Evolutionary conservation across 1,140 invertebrate genomes (phyloP).

Genomic region (Dolichoris vasculosae): DNA sequence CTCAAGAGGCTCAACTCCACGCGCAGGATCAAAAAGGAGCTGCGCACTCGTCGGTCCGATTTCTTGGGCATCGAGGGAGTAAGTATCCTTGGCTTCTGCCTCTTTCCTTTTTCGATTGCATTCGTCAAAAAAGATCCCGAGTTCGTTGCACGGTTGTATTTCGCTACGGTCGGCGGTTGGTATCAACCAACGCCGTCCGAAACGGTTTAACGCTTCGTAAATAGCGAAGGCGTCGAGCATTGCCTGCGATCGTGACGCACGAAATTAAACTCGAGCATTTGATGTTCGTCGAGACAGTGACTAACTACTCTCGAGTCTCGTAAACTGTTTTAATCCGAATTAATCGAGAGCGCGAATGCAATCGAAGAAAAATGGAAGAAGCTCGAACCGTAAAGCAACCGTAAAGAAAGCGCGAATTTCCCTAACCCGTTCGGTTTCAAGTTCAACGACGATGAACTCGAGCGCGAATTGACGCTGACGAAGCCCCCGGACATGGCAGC

Average conservation of each 20-base stretch:
- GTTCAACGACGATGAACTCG: conserved; percentile 80
- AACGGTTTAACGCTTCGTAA: too few relatives aligned
- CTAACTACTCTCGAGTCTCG: too few relatives aligned
- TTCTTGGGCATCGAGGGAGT: conserved; percentile 88
- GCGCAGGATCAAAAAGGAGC: conserved; percentile 89
- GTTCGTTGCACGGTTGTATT: too few relatives aligned
- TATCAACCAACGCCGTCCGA: too few relatives aligned
- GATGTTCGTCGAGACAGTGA: too few relatives aligned
- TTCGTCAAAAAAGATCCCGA: too few relatives aligned
- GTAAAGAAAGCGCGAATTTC: too few relatives aligned
- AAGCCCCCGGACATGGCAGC: conserved; percentile 87
- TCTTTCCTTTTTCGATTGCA: background rate
- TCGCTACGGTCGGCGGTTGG: too few relatives aligned
- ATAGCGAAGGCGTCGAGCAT: background rate
- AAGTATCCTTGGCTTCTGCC: conserved; percentile 43
- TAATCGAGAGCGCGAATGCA: too few relatives aligned
- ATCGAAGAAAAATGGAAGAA: too few relatives aligned
- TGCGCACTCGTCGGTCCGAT: conserved; percentile 87
- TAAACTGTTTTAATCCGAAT: too few relatives aligned
- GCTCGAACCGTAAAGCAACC: too few relatives aligned
- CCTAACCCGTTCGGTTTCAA: conserved; percentile 34
- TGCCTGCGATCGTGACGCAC: background rate
- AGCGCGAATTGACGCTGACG: conserved; percentile 80
- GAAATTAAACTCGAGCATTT: background rate
- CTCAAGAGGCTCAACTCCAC: conserved; percentile 86